These are phyloP conservation scores for Arctocebus calabarensis DNA, from an alignment of 2,797 vertebrate species.

Conservation along the genomic window DNA sequence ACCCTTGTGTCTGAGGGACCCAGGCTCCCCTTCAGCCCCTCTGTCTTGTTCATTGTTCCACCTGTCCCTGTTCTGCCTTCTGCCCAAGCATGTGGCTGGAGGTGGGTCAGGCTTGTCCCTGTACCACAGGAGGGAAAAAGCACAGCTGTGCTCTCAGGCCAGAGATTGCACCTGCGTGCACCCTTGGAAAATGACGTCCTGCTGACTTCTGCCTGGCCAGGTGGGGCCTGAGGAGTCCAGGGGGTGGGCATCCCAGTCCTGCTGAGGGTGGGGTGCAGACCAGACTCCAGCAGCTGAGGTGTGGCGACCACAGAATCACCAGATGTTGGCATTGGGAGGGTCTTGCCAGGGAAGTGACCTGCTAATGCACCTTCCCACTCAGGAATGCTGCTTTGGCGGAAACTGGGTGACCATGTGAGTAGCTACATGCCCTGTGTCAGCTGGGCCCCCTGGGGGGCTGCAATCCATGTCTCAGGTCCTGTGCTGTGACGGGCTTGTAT, in stretches of 20 bases:
- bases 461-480: neutral
- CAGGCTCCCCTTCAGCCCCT: neutral
- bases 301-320: accelerated
- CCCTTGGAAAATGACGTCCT: neutral
- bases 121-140: too few relatives aligned
- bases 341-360: neutral
- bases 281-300: neutral
- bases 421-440: neutral
- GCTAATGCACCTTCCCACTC: neutral
- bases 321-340: neutral
- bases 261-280: neutral
- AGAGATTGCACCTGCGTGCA: neutral
- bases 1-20: accelerated
- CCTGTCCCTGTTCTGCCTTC: neutral
- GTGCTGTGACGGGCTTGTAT: neutral
- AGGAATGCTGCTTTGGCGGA: neutral
- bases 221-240: accelerated
- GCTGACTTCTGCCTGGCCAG: neutral
- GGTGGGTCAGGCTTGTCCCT: neutral
- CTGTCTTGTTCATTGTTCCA: neutral
- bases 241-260: neutral
- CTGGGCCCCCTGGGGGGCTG: neutral
- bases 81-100: neutral
- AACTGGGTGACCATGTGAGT: neutral
- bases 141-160: neutral